Conservation (phyloP, 2,113 vertebrate genomes). For the Pseudorhombus dupliciocellatus region DNA sequence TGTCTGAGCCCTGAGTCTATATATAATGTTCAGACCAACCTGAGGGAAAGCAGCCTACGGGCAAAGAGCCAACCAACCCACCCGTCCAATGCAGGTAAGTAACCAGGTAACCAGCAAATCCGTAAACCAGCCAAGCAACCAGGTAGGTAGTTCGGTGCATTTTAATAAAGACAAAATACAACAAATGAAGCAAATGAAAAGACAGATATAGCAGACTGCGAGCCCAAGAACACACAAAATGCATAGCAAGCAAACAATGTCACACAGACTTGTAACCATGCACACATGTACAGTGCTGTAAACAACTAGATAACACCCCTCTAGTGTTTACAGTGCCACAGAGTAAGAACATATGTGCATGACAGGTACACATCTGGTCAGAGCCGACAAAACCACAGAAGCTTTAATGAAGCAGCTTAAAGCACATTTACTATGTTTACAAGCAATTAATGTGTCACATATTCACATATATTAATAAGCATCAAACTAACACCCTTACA, state of each 20-base stretch:
- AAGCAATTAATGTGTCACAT: slow-evolving; percentile 36
- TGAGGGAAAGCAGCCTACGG: slow-evolving; percentile 79
- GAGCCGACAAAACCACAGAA: slow-evolving; percentile 30
- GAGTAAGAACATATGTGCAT: slow-evolving; percentile 25
- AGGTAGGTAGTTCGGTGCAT: slow-evolving; percentile 66
- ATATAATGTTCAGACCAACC: slow-evolving; percentile 73
- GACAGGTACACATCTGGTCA: slow-evolving; percentile 8
- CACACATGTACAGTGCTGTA: slow-evolving; percentile 37
- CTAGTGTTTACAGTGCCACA: slow-evolving; percentile 32
- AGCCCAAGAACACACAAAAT: slow-evolving; percentile 48
- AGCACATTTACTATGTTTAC: slow-evolving; percentile 10
- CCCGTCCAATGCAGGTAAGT: slow-evolving; percentile 75
- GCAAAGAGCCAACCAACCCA: slow-evolving; percentile 74
- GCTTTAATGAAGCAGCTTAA: slow-evolving; percentile 30
- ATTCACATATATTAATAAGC: slow-evolving; percentile 51
- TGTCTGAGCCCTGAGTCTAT: slow-evolving; percentile 50
- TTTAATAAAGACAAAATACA: slow-evolving; percentile 77
- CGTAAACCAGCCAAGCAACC: slow-evolving; percentile 74
- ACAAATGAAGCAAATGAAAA: slow-evolving; percentile 78
- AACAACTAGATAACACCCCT: slow-evolving; percentile 10
- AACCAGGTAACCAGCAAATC: slow-evolving; percentile 76
- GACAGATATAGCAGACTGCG: slow-evolving; percentile 62
- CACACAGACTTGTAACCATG: slow-evolving; percentile 45
- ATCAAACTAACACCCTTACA: slow-evolving; percentile 15
- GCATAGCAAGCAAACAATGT: slow-evolving; percentile 60